phyloP scores from a whole-genome alignment of 2,888 invertebrate genomes.

The Argynnis bischoffii region DNA sequence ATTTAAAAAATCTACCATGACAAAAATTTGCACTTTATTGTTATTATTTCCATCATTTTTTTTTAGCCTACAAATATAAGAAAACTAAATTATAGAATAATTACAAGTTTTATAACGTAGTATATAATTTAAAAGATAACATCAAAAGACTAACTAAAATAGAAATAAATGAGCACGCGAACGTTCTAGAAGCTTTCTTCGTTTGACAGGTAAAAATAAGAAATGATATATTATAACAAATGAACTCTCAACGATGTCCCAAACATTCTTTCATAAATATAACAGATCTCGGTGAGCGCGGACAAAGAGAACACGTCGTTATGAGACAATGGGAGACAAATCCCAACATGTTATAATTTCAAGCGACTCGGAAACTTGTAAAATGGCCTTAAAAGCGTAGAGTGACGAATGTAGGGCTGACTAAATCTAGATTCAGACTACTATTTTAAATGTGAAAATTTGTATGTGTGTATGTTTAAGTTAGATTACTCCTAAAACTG shows the following conservation, averaged over 20 bases:
- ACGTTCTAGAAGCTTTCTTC: neutral
- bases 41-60: too few relatives aligned
- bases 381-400: constrained; percentile 28
- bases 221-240: constrained; percentile 6
- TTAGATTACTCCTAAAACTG: too few relatives aligned
- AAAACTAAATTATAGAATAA: too few relatives aligned
- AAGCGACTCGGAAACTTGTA: constrained; percentile 23
- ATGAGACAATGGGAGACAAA: constrained; percentile 16
- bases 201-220: constrained; percentile 6
- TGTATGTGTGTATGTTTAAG: too few relatives aligned
- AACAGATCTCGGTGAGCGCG: neutral
- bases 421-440: neutral
- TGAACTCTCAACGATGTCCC: constrained; percentile 1
- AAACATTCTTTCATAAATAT: constrained; percentile 5
- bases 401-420: constrained; percentile 16
- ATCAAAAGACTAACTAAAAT: neutral
- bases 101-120: too few relatives aligned
- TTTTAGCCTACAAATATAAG: too few relatives aligned
- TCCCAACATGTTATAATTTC: constrained; percentile 19
- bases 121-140: neutral
- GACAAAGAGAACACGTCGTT: constrained; percentile 2
- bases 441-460: too few relatives aligned
- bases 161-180: neutral
- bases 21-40: too few relatives aligned
- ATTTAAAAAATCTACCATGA: too few relatives aligned